Evolutionary conservation across 1,140 invertebrate species (phyloP).

Genomic region (Limonius californicus): DNA sequence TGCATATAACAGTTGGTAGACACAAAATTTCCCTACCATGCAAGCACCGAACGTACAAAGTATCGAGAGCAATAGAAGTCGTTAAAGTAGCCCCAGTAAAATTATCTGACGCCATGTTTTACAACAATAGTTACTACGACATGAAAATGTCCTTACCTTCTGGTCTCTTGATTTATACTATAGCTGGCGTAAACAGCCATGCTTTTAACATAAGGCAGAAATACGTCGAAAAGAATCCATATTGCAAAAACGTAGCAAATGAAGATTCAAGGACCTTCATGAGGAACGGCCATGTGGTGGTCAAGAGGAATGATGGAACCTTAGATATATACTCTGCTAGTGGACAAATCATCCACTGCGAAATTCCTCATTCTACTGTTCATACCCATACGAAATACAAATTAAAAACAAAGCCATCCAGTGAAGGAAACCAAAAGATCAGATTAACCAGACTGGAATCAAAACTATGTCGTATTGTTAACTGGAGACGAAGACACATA

Average conservation of each 20-base stretch:
- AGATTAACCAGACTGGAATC: too few species aligned
- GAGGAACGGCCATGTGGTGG: conserved; percentile 24
- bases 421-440: too few species aligned
- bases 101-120: too few species aligned
- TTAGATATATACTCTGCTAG: conserved; percentile 27
- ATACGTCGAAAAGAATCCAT: conserved; percentile 14
- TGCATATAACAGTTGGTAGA: not conserved
- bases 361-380: not conserved
- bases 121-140: conserved; percentile 9
- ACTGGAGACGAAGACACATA: too few species aligned
- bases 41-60: not conserved
- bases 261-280: conserved; percentile 33
- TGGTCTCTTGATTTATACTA: conserved; percentile 26
- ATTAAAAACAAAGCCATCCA: too few species aligned
- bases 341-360: conserved; percentile 14
- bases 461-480: too few species aligned
- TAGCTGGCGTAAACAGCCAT: not conserved
- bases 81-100: not conserved
- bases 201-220: conserved; percentile 27
- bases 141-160: conserved; percentile 31
- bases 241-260: not conserved
- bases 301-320: conserved; percentile 31
- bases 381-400: too few species aligned
- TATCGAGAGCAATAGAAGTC: not conserved
- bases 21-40: not conserved